Conservation (phyloP, 37 sponge, comb jelly and placozoan species). For the Spongilla lacustris region DNA sequence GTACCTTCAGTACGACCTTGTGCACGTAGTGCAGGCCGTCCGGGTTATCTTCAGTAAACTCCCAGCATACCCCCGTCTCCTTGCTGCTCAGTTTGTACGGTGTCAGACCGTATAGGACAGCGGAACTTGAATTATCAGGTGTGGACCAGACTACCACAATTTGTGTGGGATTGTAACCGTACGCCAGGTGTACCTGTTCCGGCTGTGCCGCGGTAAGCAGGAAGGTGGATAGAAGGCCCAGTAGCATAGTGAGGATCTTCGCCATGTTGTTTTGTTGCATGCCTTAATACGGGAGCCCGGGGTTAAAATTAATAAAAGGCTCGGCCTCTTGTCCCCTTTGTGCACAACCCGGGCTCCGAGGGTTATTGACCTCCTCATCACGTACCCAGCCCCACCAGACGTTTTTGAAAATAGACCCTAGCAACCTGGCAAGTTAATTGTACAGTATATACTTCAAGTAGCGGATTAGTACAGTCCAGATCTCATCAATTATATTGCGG, state of each 20-base stretch:
- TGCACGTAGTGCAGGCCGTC: slow-evolving; percentile 38
- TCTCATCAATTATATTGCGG: too few species aligned
- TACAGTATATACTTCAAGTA: too few species aligned
- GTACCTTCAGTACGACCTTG: slow-evolving; percentile 25
- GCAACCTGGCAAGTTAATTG: too few species aligned
- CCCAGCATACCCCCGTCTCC: slow-evolving; percentile 5
- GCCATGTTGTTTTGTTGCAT: neutral
- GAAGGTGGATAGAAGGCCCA: neutral
- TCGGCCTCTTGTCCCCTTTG: too few species aligned
- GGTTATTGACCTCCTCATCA: too few species aligned
- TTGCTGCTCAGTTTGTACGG: neutral
- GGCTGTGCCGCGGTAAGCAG: neutral
- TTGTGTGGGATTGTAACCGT: slow-evolving; percentile 16
- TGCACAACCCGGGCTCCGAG: too few species aligned
- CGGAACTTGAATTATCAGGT: neutral
- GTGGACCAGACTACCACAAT: slow-evolving; percentile 31
- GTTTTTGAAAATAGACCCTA: too few species aligned
- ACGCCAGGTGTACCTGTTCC: slow-evolving; percentile 37
- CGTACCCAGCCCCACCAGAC: too few species aligned
- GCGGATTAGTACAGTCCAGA: too few species aligned
- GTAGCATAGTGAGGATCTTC: neutral
- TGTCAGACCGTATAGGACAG: slow-evolving; percentile 3
- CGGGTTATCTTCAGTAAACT: slow-evolving; percentile 45
- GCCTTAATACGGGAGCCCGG: too few species aligned
- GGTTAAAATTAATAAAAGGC: too few species aligned